These are phyloP conservation scores for Drosophila hydei DNA, from an alignment of 1,140 invertebrate genomes.

Conservation along the genomic window DNA sequence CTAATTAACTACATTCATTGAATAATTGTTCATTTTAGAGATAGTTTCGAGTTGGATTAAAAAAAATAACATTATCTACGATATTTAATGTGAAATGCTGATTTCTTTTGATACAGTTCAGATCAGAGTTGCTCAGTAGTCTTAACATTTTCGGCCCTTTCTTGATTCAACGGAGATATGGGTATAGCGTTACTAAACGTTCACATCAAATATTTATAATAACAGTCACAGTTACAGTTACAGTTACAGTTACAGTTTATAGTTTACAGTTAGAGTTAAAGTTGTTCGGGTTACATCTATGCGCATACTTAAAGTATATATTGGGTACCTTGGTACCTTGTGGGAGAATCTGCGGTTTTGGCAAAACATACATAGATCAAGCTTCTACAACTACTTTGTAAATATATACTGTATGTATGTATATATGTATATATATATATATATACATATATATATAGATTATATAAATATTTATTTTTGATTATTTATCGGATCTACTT, in stretches of 20 bases:
- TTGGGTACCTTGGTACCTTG: constrained; percentile 19
- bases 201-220: constrained; percentile 21
- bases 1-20: constrained; percentile 30
- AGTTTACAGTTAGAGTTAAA: constrained; percentile 35
- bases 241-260: constrained; percentile 43
- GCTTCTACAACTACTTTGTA: constrained; percentile 5
- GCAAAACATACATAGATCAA: constrained; percentile 21
- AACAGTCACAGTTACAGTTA: constrained; percentile 43
- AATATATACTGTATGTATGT: not conserved
- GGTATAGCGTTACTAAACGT: constrained; percentile 21
- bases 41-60: constrained; percentile 11
- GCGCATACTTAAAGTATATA: constrained; percentile 18
- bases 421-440: not conserved
- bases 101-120: constrained; percentile 25
- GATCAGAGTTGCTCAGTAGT: constrained; percentile 32
- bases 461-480: not conserved
- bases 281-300: constrained; percentile 27
- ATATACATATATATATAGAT: not conserved
- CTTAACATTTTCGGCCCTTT: constrained; percentile 28
- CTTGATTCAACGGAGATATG: constrained; percentile 16
- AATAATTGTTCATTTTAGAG: constrained; percentile 3
- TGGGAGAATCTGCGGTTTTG: constrained; percentile 36
- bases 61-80: constrained; percentile 31
- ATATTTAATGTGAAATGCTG: constrained; percentile 21
- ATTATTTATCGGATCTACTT: constrained; percentile 86